Evolutionary conservation across 2,113 vertebrate genomes (phyloP), one percentile per base, ranked within the genome.

Genomic region (Pholis gunnellus): DNA sequence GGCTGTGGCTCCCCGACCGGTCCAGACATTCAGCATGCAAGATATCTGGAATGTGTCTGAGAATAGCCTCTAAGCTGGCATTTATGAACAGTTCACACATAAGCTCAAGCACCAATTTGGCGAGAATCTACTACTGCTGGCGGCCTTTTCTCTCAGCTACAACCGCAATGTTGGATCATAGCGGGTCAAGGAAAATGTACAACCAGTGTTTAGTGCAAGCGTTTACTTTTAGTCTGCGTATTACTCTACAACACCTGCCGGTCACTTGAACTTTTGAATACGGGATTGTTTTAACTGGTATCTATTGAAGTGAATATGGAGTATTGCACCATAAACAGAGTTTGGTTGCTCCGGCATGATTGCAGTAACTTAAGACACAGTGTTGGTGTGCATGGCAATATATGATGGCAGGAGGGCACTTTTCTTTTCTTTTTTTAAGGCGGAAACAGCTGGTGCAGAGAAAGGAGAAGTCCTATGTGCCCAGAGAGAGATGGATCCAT

Each of bases 381-480:
- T 56, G n/a, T 75, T 60, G 34, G 48, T 83, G 75, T 72, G 42
- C 18, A 66, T 75, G 59, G 42, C 25, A 59, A 25, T 59, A 46
- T 40, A 69, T 50, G 66, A 79, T 80, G 65, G 40, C 71, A 36
- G 56, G 31, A 74, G 64, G 56, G 61, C 17, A 44, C 11, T 44
- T 44, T 44, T 44, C n/a, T 56, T 25, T n/a, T 5, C 34, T 79
- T 63, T 85, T 86, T 88, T 73, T 22, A 68, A 72, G 76, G 40
- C 93, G 93, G 94, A 95, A 95, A 94, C 94, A 94, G 91, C 93
- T 95, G 94, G 91, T 84, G 87, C 63, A 68, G 83, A 85, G 91
- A 94, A 95, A 95, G 91, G 91, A 95, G 94, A 95, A 95, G 93
- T 95, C 90, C 89, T 42, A 4, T 50, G 85, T 93, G 69, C 84